phyloP scores from a whole-genome alignment of 2,113 vertebrate species.

The Micromys minutus region DNA sequence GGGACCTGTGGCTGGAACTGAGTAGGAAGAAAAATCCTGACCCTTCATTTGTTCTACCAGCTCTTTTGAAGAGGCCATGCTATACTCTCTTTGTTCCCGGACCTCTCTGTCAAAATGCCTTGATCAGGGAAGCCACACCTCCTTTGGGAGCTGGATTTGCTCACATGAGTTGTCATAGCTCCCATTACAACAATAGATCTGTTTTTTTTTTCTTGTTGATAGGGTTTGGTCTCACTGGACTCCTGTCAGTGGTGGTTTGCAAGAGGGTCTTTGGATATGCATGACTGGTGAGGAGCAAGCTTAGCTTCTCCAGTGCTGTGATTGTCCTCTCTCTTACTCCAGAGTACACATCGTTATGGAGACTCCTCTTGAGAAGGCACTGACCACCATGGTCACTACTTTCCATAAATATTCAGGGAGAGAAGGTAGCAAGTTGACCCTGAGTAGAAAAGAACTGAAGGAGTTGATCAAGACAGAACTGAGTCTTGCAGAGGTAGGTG shows the following conservation, averaged over 20 bases:
- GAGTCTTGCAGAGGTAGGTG: constrained; percentile 83
- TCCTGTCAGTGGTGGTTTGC: background rate
- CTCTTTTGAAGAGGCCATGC: background rate
- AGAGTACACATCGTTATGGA: constrained; percentile 67
- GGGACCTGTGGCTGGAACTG: background rate
- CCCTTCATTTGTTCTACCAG: background rate
- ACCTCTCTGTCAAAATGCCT: background rate
- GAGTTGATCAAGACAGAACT: constrained; percentile 87
- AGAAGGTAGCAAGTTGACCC: constrained; percentile 91
- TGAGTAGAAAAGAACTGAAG: constrained; percentile 90
- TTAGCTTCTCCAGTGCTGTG: background rate
- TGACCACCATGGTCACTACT: constrained; percentile 91
- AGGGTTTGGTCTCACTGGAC: background rate
- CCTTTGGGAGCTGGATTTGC: background rate
- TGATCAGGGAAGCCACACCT: background rate
- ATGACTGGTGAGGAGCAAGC: background rate
- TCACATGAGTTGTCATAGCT: background rate
- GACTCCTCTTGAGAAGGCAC: constrained; percentile 80
- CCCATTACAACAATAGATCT: background rate
- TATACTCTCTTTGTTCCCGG: background rate
- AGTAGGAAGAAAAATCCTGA: background rate
- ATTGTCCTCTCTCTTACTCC: background rate
- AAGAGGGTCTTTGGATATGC: background rate
- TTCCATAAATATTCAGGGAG: constrained; percentile 93
- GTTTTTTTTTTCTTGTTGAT: too few species aligned